Conservation (phyloP, 2,797 vertebrate species). For the Enteromius fasciolatus region DNA sequence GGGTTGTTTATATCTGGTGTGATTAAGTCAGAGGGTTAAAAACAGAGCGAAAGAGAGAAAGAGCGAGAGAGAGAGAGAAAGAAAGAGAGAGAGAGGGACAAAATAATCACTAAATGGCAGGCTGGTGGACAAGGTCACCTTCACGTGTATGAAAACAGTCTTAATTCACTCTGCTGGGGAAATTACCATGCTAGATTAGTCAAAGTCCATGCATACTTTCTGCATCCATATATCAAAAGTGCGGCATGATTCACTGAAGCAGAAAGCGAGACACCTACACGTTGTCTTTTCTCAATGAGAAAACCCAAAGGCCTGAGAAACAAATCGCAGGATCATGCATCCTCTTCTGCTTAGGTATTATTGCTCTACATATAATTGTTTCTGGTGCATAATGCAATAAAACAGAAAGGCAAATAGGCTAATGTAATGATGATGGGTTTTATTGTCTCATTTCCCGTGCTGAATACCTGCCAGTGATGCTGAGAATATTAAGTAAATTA, state of each 20-base stretch:
- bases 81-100: slow-evolving; percentile 67
- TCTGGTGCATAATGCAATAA: slow-evolving; percentile 28
- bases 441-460: not conserved
- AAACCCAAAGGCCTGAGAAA: slow-evolving; percentile 23
- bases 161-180: slow-evolving; percentile 76
- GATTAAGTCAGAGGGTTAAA: slow-evolving; percentile 71
- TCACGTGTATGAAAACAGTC: slow-evolving; percentile 79
- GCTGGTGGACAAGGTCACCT: slow-evolving; percentile 82
- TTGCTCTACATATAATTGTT: slow-evolving; percentile 22
- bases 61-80: slow-evolving; percentile 60
- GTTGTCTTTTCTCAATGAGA: slow-evolving; percentile 25
- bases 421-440: not conserved
- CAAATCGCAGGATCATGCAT: not conserved
- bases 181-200: slow-evolving; percentile 73
- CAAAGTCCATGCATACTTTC: slow-evolving; percentile 62
- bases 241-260: slow-evolving; percentile 30
- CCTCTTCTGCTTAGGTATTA: not conserved
- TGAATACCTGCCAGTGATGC: slow-evolving; percentile 1
- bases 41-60: slow-evolving; percentile 41
- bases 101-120: slow-evolving; percentile 79
- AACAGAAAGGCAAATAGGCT: slow-evolving; percentile 12
- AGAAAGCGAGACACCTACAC: slow-evolving; percentile 30
- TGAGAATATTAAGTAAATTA: slow-evolving; percentile 23
- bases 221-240: slow-evolving; percentile 62
- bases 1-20: slow-evolving; percentile 79